A percentile compares a stretch with the other conserved stretches of the same genome.
These are phyloP conservation scores for Aurelia coerulea DNA, from an alignment of 30 jellyfish, hydroid and myxozoan species.

Conservation along the genomic window DNA sequence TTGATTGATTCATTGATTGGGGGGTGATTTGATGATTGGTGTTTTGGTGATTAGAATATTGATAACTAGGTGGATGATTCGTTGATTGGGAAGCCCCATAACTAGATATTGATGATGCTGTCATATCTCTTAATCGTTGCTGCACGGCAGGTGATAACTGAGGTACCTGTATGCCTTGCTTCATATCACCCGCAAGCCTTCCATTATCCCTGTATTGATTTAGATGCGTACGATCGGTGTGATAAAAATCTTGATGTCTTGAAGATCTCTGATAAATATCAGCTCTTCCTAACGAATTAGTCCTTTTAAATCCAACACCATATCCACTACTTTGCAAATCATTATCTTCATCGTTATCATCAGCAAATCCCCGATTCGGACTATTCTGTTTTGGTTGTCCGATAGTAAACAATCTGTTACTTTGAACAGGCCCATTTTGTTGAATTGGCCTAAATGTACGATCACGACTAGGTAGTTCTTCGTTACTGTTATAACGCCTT, in stretches of 20 bases:
- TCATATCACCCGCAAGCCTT: not conserved
- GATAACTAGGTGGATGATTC: not conserved
- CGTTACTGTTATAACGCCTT: slow-evolving; percentile 57
- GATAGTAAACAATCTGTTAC: not conserved
- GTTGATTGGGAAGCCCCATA: not conserved
- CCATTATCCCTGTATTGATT: slow-evolving; percentile 29
- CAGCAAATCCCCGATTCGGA: not conserved
- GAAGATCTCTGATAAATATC: slow-evolving; percentile 21
- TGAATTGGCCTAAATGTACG: slow-evolving; percentile 1
- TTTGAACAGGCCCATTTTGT: slow-evolving; percentile 15
- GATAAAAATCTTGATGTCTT: slow-evolving; percentile 21
- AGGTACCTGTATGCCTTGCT: slow-evolving; percentile 23
- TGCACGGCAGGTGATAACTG: slow-evolving; percentile 60
- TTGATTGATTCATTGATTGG: not conserved
- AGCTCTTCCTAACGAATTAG: slow-evolving; percentile 57
- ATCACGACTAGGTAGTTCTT: slow-evolving; percentile 39
- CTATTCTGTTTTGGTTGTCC: not conserved
- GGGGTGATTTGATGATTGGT: no score
- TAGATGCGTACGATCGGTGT: slow-evolving; percentile 25
- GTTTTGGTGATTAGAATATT: not conserved
- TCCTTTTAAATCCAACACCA: slow-evolving; percentile 58
- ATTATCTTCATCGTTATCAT: slow-evolving; percentile 21
- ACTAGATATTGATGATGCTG: not conserved
- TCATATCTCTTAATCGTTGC: slow-evolving; percentile 38
- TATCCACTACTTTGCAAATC: slow-evolving; percentile 65